Evolutionary conservation across 1,140 invertebrate genomes (phyloP), one percentile per base, ranked within the genome.

Genomic region (Paralvinella palmiformis): DNA sequence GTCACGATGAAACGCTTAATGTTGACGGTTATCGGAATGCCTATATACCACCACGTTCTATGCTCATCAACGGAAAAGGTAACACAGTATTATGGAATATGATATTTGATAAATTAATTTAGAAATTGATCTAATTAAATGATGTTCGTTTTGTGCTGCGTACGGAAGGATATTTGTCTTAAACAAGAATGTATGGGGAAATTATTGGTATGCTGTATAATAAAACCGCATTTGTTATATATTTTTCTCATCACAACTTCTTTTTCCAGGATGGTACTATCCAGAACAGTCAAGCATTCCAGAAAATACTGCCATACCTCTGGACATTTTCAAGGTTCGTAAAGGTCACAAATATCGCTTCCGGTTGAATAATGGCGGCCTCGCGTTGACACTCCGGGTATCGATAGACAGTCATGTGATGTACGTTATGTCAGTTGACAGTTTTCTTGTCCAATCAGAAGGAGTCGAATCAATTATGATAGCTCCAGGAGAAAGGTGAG

Each of bases 31-130:
- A 27, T 29, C 17, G 31, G 48, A 52, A 52, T 29, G 4, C 48
- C 1, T 52, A 10, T 29, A 20, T 52, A 27, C 48, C 48, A 13
- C 31, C 31, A 7, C 48, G 31, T 13, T 52, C 48, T 2, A 29
- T 29, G 10, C 48, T 52, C 48, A 57, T 57, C 55, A 57, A 57
- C 55, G 55, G 55, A 24, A 57, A 57, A 57, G 55, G 55, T 57
- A 52, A 52, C 48, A 20, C 10, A 22, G 45, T 24, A 22, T 48
- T 48, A 0, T 48, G 45, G 17, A 44, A 44, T 15, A 44, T n/a
- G n/a, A n/a, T n/a, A 44, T n/a, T 15, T n/a, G 1, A n/a, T 13
- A n/a, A 41, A n/a, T 13, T 10, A 41, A n/a, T 13, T 10, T 13
- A n/a, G n/a, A n/a, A 41, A n/a, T 13, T 10, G n/a, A n/a, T 13